A percentile compares a stretch with the other conserved stretches of the same genome.
phyloP scores from a whole-genome alignment of 2,888 invertebrate species.

The Agelastica alni region DNA sequence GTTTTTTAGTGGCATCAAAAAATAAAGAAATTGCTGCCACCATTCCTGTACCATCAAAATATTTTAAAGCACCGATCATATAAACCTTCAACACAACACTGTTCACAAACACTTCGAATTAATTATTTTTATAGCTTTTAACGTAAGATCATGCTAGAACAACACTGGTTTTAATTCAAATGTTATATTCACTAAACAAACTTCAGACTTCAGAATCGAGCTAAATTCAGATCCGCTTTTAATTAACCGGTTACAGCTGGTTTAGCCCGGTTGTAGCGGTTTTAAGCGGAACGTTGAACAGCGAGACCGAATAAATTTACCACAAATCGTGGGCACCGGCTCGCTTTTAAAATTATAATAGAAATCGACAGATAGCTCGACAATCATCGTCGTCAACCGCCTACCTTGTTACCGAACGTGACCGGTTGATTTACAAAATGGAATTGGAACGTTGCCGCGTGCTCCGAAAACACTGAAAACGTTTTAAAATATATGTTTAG shows the following conservation, averaged over 20 bases:
- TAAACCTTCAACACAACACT: conserved; percentile 5
- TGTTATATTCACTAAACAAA: conserved; percentile 15
- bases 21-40: conserved; percentile 29
- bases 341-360: neutral
- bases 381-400: no score
- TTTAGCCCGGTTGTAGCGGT: conserved; percentile 55
- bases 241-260: conserved; percentile 53
- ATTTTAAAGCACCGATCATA: conserved; percentile 3
- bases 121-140: conserved; percentile 9
- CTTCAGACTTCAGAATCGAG: conserved; percentile 7
- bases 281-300: conserved; percentile 47
- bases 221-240: conserved; percentile 29
- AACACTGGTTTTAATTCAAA: conserved; percentile 15
- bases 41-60: conserved; percentile 43
- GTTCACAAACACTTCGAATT: conserved; percentile 1
- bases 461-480: no score
- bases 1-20: conserved; percentile 41
- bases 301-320: conserved; percentile 14
- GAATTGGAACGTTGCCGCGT: no score
- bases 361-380: no score
- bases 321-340: neutral
- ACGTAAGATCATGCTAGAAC: conserved; percentile 20
- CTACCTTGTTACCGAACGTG: no score
- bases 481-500: no score
- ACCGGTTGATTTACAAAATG: no score